Base-by-base conservation (phyloP, 1,140 invertebrate genomes). In the Polypedilum pembai region DNA sequence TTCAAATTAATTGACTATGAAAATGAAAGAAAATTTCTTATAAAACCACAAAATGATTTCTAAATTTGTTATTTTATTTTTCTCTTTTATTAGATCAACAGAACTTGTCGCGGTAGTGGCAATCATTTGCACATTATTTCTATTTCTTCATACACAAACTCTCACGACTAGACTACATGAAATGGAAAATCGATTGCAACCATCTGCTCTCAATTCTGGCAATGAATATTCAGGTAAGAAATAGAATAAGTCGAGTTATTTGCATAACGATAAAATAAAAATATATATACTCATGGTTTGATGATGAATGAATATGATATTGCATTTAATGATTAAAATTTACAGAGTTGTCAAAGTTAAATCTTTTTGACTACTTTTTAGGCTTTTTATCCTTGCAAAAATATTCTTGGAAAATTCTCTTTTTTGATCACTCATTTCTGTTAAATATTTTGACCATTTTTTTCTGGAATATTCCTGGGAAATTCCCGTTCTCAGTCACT, bases 91-190 rank as follows among this genome's bases (percentile, higher is more conserved):
- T 86, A 90, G 89, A 80, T 89, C 88, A 45, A 89, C 88, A 78
- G 91, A 93, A 82, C 83, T 93, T 78, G 87, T 93, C 74, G 91
- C 91, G 18, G 80, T 93, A 76, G 83, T 92, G 76, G 91, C 91
- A 8, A 87, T 93, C 66, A 92, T 91, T 65, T 91, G 89, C 77
- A 92, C 91, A 12, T 83, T 93, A 74, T 93, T 92, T 81, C 86
- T 93, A 76, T 92, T 92, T 80, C 84, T 93, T 73, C 91, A 93
- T 84, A 93, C 91, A 66, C 84, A 91, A 78, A 91, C 92, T 79
- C 82, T 93, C 69, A 91, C 90, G 82, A 90, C 88, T 73, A 88
- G 89, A 81, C 84, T 93, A 74, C 87, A 86, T 75, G 88, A 91
- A 79, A 92, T 92, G 89, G 88, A 93, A 83, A 86, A 90, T 33